These are phyloP conservation scores for Aptenodytes patagonicus DNA, from an alignment of 2,113 vertebrate genomes.

Conservation along the genomic window DNA sequence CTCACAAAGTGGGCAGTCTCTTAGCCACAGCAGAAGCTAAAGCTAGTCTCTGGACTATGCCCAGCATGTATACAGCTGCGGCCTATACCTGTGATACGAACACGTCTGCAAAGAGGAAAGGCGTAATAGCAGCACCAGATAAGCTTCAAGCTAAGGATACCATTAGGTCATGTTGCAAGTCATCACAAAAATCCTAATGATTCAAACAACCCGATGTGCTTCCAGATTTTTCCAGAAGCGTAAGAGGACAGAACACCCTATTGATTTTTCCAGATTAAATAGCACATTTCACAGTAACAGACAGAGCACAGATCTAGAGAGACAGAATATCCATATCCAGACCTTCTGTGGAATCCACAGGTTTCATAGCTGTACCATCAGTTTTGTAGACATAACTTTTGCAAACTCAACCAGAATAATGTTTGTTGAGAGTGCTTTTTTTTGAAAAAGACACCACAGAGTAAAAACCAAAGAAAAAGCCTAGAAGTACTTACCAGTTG, in stretches of 20 bases:
- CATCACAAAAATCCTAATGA: not conserved
- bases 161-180: not conserved
- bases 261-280: not conserved
- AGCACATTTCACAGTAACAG: not conserved
- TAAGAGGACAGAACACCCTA: not conserved
- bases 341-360: not conserved
- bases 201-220: not conserved
- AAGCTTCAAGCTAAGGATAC: not conserved
- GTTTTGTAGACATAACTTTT: not conserved
- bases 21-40: not conserved
- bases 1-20: not conserved
- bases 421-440: not conserved
- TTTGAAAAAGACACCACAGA: not conserved
- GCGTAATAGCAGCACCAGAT: not conserved
- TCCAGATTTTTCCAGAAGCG: not conserved
- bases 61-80: not conserved
- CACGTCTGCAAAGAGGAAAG: not conserved
- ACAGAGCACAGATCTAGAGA: not conserved
- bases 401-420: not conserved
- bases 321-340: not conserved
- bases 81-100: not conserved
- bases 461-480: not conserved
- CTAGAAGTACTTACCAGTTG: not conserved
- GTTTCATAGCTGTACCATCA: not conserved
- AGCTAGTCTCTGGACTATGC: not conserved